A percentile compares a stretch with the other conserved stretches of the same genome.
These are phyloP conservation scores for Melanophora roralis DNA, from an alignment of 2,888 invertebrate genomes.

Conservation along the genomic window DNA sequence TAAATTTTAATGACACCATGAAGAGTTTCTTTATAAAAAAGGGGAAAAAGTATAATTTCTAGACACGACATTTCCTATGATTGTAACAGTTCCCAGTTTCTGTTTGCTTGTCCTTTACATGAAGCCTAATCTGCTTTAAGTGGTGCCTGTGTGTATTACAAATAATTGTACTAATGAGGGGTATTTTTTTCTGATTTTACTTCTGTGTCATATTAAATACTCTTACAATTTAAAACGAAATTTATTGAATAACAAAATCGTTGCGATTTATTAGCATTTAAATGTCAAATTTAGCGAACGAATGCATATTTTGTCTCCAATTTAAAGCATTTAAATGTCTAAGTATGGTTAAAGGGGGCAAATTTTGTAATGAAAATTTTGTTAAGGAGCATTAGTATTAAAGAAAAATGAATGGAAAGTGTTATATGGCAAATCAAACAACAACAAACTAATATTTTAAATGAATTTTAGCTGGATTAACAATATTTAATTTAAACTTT, in stretches of 20 bases:
- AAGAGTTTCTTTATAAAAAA: not conserved
- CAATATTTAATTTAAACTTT: not conserved
- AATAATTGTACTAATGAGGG: constrained; percentile 60
- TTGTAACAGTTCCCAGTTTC: constrained; percentile 22
- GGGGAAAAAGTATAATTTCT: constrained; percentile 1
- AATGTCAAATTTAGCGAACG: constrained; percentile 64
- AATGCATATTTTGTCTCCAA: constrained; percentile 61
- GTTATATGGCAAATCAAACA: too few species aligned
- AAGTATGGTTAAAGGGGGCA: not conserved
- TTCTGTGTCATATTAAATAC: constrained; percentile 19
- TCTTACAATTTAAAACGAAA: constrained; percentile 5
- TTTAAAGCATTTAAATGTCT: constrained; percentile 17
- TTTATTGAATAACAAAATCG: constrained; percentile 41
- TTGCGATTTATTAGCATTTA: constrained; percentile 64
- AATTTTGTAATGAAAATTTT: not conserved
- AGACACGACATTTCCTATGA: constrained; percentile 37
- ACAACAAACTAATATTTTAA: too few species aligned
- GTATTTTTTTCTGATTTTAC: constrained; percentile 31
- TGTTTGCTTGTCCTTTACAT: constrained; percentile 7
- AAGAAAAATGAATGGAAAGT: constrained; percentile 10
- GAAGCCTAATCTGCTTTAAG: constrained; percentile 3
- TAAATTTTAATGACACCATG: constrained; percentile 1
- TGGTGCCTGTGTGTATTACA: constrained; percentile 56
- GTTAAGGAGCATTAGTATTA: not conserved
- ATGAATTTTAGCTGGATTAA: too few species aligned